phyloP scores from a whole-genome alignment of 2,113 vertebrate species.

The Helogale parvula region DNA sequence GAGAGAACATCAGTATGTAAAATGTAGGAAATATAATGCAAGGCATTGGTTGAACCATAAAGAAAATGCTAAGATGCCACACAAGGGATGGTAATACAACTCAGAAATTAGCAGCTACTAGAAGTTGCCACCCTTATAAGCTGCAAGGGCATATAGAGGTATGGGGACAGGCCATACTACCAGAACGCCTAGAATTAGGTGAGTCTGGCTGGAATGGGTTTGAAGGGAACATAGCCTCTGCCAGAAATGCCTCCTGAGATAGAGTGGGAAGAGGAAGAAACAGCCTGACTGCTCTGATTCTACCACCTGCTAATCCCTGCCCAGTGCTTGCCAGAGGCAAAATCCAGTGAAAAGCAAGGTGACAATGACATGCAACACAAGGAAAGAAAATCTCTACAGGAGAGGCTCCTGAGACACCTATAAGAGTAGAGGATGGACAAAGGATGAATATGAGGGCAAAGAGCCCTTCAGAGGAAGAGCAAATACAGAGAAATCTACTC shows the following conservation, averaged over 20 bases:
- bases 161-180: rapidly evolving
- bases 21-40: not conserved
- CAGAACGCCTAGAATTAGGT: rapidly evolving
- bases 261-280: not conserved
- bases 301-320: not conserved
- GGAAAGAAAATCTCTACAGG: not conserved
- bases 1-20: not conserved
- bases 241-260: not conserved
- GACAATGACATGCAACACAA: not conserved
- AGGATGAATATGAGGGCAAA: not conserved
- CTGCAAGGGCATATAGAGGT: too few species aligned
- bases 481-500: not conserved
- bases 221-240: not conserved
- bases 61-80: not conserved
- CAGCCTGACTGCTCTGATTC: rapidly evolving
- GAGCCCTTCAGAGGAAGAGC: rapidly evolving
- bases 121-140: not conserved
- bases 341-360: not conserved
- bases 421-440: not conserved
- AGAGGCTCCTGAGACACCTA: rapidly evolving
- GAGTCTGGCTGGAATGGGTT: not conserved
- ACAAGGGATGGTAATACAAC: not conserved
- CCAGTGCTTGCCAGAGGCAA: rapidly evolving
- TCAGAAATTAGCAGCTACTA: not conserved
- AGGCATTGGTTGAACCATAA: not conserved